phyloP scores from a whole-genome alignment of 1,140 invertebrate species.

The Drosophila tristis region DNA sequence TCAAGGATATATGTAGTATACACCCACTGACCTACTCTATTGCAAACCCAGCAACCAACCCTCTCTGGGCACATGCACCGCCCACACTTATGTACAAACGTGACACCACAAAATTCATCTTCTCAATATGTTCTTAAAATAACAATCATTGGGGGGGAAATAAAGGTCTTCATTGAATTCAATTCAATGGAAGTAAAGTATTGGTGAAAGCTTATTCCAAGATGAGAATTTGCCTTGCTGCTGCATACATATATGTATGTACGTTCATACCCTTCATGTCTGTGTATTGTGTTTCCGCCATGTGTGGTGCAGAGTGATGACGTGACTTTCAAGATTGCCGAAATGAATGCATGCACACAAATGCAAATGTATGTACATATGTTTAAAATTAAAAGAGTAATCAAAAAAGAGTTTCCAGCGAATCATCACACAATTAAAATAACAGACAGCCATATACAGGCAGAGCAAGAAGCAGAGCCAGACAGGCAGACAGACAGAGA shows the following conservation, averaged over 20 bases:
- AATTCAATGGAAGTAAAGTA: slow-evolving; percentile 16
- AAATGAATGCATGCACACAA: background rate
- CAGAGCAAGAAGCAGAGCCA: background rate
- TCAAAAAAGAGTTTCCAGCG: no score
- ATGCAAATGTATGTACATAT: no score
- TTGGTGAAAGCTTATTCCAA: slow-evolving; percentile 11
- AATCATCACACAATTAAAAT: no score
- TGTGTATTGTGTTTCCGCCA: slow-evolving; percentile 18
- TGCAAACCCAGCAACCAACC: background rate
- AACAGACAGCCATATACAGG: background rate
- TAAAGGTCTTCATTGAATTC: slow-evolving; percentile 16
- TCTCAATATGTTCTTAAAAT: background rate
- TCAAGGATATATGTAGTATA: slow-evolving; percentile 37
- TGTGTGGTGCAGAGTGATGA: slow-evolving; percentile 37
- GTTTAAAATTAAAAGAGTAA: no score
- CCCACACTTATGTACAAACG: slow-evolving; percentile 10
- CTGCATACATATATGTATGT: background rate
- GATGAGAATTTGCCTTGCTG: background rate
- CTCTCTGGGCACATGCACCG: background rate
- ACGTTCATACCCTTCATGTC: background rate
- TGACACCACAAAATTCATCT: slow-evolving; percentile 7
- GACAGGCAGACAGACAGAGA: slow-evolving; percentile 8
- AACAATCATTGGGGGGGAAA: background rate
- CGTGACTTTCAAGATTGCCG: slow-evolving; percentile 19
- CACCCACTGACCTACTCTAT: slow-evolving; percentile 51